These are phyloP conservation scores for Onchidella celtica DNA, from an alignment of 2,888 invertebrate genomes.

Conservation along the genomic window DNA sequence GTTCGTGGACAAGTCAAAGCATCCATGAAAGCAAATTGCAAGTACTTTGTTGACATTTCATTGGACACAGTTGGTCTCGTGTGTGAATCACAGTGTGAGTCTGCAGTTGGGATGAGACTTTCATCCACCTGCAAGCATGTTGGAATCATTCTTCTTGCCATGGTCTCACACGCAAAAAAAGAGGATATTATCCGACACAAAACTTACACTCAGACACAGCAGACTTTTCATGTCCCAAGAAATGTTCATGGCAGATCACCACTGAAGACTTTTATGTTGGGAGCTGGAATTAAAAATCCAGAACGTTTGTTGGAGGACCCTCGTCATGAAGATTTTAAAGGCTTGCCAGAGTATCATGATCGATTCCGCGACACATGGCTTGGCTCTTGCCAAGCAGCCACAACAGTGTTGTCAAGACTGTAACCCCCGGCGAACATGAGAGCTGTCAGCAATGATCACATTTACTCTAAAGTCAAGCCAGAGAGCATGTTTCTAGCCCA, in stretches of 20 bases:
- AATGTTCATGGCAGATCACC: neutral
- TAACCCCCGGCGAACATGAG: too few relatives aligned
- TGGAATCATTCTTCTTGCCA: neutral
- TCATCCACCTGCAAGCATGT: neutral
- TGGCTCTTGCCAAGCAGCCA: too few relatives aligned
- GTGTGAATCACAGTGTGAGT: neutral
- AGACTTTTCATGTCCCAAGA: neutral
- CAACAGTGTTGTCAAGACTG: too few relatives aligned
- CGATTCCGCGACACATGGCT: too few relatives aligned
- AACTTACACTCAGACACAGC: neutral
- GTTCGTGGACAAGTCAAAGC: neutral
- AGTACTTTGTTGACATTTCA: neutral
- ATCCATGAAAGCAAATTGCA: neutral
- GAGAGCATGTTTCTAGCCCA: too few relatives aligned
- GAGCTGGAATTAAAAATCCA: too few relatives aligned
- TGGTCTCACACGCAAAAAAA: neutral
- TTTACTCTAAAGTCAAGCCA: too few relatives aligned
- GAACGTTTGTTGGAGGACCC: too few relatives aligned
- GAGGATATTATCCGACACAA: neutral
- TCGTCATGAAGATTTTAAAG: too few relatives aligned
- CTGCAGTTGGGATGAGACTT: neutral
- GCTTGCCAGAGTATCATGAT: too few relatives aligned
- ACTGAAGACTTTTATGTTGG: too few relatives aligned
- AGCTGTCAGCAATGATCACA: too few relatives aligned
- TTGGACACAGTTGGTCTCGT: neutral